These are phyloP conservation scores for Ennomos quercinarius DNA, from an alignment of 2,888 invertebrate genomes.

Conservation along the genomic window DNA sequence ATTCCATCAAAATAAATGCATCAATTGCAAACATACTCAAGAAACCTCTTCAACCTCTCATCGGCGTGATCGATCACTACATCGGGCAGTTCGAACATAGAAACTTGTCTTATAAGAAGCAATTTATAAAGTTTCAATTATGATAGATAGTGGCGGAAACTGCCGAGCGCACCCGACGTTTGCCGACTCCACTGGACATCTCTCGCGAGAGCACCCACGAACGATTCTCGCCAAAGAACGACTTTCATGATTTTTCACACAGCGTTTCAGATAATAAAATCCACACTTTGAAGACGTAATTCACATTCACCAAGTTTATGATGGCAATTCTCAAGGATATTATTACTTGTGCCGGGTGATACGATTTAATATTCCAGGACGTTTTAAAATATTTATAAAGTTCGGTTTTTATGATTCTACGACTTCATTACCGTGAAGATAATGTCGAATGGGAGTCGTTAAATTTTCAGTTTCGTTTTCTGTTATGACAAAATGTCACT, in stretches of 20 bases:
- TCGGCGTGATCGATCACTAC: slow-evolving; percentile 37
- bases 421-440: slow-evolving; percentile 56
- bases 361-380: slow-evolving; percentile 77
- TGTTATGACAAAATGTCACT: slow-evolving; percentile 3
- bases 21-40: slow-evolving; percentile 8
- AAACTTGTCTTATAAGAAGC: slow-evolving; percentile 68
- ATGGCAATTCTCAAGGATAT: slow-evolving; percentile 74
- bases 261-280: slow-evolving; percentile 73
- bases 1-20: slow-evolving; percentile 4
- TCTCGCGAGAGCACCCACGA: slow-evolving; percentile 1
- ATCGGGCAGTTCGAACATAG: slow-evolving; percentile 47
- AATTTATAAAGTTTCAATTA: slow-evolving; percentile 82
- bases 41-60: slow-evolving; percentile 22
- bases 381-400: slow-evolving; percentile 81
- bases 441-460: slow-evolving; percentile 38
- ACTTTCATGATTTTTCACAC: slow-evolving; percentile 64
- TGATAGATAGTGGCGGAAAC: slow-evolving; percentile 70
- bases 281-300: slow-evolving; percentile 76
- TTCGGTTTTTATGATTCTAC: slow-evolving; percentile 59
- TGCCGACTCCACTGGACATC: slow-evolving; percentile 26
- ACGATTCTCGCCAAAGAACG: slow-evolving; percentile 42
- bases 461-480: slow-evolving; percentile 30
- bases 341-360: slow-evolving; percentile 70
- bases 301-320: slow-evolving; percentile 76
- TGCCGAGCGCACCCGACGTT: slow-evolving; percentile 49